Conservation (phyloP, 2,888 invertebrate species). For the Pyrochroa serraticornis region DNA sequence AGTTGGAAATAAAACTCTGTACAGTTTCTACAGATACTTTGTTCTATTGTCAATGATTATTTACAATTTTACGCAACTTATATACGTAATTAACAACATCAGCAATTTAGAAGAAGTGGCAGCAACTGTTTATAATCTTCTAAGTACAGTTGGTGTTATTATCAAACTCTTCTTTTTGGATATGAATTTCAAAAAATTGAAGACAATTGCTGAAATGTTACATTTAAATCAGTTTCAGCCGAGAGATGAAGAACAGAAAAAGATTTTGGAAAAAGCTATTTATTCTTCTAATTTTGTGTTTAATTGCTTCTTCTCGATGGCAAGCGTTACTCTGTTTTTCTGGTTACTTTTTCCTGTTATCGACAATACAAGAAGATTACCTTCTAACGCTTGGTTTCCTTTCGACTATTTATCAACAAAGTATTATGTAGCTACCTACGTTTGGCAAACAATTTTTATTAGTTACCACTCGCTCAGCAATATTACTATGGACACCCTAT, state of each 20-base stretch:
- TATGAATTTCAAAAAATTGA: background rate
- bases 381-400: constrained; percentile 20
- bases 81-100: constrained; percentile 5
- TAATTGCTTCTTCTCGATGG: constrained; percentile 1
- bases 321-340: background rate
- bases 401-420: constrained; percentile 4
- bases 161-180: constrained; percentile 8
- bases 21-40: constrained; percentile 5
- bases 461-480: constrained; percentile 5
- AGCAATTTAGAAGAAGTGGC: constrained; percentile 11
- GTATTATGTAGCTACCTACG: constrained; percentile 5
- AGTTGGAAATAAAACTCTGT: background rate
- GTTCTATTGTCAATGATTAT: constrained; percentile 7
- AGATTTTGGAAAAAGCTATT: constrained; percentile 4
- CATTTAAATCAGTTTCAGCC: constrained; percentile 9
- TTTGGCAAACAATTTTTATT: constrained; percentile 12
- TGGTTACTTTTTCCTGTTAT: constrained; percentile 12
- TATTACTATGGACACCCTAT: constrained; percentile 12
- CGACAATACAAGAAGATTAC: constrained; percentile 3
- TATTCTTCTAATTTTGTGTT: constrained; percentile 5
- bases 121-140: constrained; percentile 7
- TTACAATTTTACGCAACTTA: constrained; percentile 8
- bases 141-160: constrained; percentile 7
- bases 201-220: constrained; percentile 2
- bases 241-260: background rate